Evolutionary conservation across 1,140 invertebrate species (phyloP).

Genomic region (Anadara kagoshimensis): DNA sequence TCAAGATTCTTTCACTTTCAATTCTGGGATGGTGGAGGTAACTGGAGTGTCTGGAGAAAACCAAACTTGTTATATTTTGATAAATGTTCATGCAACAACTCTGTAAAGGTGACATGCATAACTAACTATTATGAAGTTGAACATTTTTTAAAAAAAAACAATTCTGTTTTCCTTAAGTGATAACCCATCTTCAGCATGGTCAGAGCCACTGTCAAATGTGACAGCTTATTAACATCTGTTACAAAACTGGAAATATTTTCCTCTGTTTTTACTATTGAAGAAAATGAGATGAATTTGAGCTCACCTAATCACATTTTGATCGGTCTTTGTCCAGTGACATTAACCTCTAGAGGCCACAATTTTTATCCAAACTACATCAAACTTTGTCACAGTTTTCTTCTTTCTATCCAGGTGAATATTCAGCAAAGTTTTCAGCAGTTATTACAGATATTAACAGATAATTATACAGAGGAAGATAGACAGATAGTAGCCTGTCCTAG

Average conservation of each 20-base stretch:
- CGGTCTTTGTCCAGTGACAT: not conserved
- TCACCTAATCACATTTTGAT: not conserved
- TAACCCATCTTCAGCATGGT: too few relatives aligned
- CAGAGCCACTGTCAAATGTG: too few relatives aligned
- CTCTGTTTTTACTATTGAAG: not conserved
- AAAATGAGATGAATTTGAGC: not conserved
- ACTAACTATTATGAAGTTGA: not conserved
- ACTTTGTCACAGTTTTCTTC: not conserved
- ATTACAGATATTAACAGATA: conserved; percentile 82
- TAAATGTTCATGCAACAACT: too few relatives aligned
- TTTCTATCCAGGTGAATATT: conserved; percentile 85
- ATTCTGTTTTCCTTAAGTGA: too few relatives aligned
- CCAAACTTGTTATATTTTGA: too few relatives aligned
- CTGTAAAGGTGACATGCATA: too few relatives aligned
- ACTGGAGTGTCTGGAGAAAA: too few relatives aligned
- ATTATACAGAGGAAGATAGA: conserved; percentile 87
- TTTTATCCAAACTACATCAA: not conserved
- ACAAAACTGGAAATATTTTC: not conserved
- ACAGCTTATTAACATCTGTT: too few relatives aligned
- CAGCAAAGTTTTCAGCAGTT: conserved; percentile 89
- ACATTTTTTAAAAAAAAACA: too few relatives aligned
- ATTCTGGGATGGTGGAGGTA: too few relatives aligned
- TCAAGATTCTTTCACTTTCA: too few relatives aligned
- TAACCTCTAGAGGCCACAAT: not conserved
- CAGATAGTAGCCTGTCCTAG: conserved; percentile 90